Evolutionary conservation across 1,140 invertebrate genomes (phyloP), one percentile per base, ranked within the genome.

Genomic region (Hyposmocoma kahamanoa): DNA sequence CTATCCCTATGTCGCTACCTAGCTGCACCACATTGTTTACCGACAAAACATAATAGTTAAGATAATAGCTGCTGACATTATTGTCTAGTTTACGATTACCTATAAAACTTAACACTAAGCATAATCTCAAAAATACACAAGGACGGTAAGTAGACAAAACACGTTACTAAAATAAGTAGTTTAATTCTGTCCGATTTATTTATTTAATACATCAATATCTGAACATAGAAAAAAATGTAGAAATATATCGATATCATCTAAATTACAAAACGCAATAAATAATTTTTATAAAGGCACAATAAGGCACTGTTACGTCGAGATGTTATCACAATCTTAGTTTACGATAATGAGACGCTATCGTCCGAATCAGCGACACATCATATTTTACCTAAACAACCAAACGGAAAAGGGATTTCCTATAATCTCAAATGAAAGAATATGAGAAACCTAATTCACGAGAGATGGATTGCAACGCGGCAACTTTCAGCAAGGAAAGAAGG

Each of bases 41-140:
- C 51, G 49, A 58, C 52, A 55, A 64, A 67, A 62, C 59, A 68
- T 60, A 60, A 53, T 34, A 61, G 51, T 52, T 57, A 56, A 62
- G 59, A 57, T 63, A 76, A 73, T 71, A 80, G 79, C 73, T 82
- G 78, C 78, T 74, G 75, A 75, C 68, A 68, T 77, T 62, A 68
- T 72, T 77, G 75, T 54, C 68, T 79, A 77, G 46, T 67, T 65
- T 53, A 61, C 54, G 56, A 78, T 72, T 70, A 65, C 62, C 65
- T 72, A 76, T 72, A 61, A 55, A 68, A 68, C 72, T 79, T 77
- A 73, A 67, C 72, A 69, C 63, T 76, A 74, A 62, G 50, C 59
- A 81, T 84, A 83, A 83, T 85, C 82, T 85, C 82, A 67, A 74
- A 77, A 82, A 81, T 81, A 80, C 72, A 78, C 71, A 80, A 84